A percentile compares a stretch with the other conserved stretches of the same genome.
These are phyloP conservation scores for Scolopax mira DNA, from an alignment of 2,113 vertebrate species.

Conservation along the genomic window DNA sequence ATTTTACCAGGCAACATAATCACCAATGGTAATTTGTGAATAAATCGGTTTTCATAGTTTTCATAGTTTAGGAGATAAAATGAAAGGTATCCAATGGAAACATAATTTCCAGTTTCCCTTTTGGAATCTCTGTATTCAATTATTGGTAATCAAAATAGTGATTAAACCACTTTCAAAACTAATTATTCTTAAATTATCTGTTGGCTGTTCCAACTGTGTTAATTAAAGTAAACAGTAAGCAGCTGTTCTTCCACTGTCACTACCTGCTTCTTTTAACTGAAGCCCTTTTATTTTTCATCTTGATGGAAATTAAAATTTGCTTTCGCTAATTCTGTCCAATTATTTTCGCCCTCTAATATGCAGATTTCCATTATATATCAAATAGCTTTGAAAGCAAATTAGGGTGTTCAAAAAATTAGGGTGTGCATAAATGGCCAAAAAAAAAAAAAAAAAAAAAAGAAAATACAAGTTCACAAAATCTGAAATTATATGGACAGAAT, in stretches of 20 bases:
- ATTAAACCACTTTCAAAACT: slow-evolving; percentile 36
- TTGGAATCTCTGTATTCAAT: slow-evolving; percentile 1
- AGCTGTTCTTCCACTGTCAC: not conserved
- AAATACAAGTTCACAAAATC: not conserved
- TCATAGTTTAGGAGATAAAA: not conserved
- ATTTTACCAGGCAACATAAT: not conserved
- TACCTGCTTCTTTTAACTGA: not conserved
- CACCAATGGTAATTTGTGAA: not conserved
- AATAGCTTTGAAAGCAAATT: not conserved
- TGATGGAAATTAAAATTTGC: not conserved
- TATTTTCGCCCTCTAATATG: not conserved
- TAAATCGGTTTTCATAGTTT: not conserved
- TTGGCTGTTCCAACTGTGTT: slow-evolving; percentile 28
- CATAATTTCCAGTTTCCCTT: not conserved
- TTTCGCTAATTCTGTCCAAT: not conserved
- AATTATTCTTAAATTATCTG: slow-evolving; percentile 54
- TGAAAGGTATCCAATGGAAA: not conserved
- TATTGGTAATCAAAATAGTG: slow-evolving; percentile 42
- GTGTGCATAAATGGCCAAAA: not conserved
- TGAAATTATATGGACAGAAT: not conserved
- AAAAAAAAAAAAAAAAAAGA: not conserved
- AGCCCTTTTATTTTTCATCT: not conserved
- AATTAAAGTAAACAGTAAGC: slow-evolving; percentile 44
- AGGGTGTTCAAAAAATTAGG: not conserved
- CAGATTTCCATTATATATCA: not conserved